Conservation (phyloP, 2,888 invertebrate species). For the Eretmocerus hayati region DNA sequence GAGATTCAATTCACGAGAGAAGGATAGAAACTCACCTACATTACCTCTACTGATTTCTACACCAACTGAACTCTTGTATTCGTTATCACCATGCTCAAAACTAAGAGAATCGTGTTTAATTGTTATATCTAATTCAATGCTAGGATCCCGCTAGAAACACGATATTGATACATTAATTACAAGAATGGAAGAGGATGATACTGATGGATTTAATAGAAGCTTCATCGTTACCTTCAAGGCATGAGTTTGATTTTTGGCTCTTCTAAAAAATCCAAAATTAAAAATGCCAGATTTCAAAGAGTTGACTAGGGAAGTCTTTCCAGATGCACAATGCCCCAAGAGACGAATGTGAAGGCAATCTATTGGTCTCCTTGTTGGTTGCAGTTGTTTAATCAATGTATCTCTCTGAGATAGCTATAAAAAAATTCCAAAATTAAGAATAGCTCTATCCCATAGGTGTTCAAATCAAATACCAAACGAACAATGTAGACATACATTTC, state of each 20-base stretch:
- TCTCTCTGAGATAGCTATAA: slow-evolving; percentile 44
- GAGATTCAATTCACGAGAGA: no score
- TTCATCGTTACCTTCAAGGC: slow-evolving; percentile 41
- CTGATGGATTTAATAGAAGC: slow-evolving; percentile 1
- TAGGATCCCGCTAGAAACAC: slow-evolving; percentile 46
- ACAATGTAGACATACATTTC: slow-evolving; percentile 52
- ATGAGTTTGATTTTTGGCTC: slow-evolving; percentile 49
- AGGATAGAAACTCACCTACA: slow-evolving; percentile 41
- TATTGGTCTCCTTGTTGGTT: slow-evolving; percentile 53
- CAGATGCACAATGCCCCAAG: slow-evolving; percentile 65
- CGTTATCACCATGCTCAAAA: slow-evolving; percentile 50
- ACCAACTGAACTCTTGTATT: slow-evolving; percentile 44
- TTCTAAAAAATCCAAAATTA: slow-evolving; percentile 56
- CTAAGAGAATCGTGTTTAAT: slow-evolving; percentile 55
- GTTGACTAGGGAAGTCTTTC: slow-evolving; percentile 64
- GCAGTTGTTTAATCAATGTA: slow-evolving; percentile 57
- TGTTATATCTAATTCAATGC: slow-evolving; percentile 56
- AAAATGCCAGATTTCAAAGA: slow-evolving; percentile 63
- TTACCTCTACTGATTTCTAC: slow-evolving; percentile 43
- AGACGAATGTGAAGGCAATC: slow-evolving; percentile 61
- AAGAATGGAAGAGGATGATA: neutral
- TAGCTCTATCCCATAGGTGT: neutral
- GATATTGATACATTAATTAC: no score
- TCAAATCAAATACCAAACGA: no score
- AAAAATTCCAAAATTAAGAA: slow-evolving; percentile 13